A percentile compares a stretch with the other conserved stretches of the same genome.
Conservation (phyloP, 2,797 vertebrate genomes). For the Setipinna tenuifilis region DNA sequence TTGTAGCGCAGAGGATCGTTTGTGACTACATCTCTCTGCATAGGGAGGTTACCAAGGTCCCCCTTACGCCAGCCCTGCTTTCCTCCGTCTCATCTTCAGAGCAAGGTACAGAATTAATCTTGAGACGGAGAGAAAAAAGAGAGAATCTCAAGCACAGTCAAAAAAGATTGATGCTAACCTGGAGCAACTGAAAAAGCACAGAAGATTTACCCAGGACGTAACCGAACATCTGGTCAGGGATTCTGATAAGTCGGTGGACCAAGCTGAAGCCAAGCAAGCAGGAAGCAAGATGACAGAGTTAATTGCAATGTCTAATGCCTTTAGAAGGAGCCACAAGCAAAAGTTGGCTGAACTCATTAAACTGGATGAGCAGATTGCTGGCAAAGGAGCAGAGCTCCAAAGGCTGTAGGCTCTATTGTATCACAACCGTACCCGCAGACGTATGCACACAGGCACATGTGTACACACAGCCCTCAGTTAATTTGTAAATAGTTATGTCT, state of each 20-base stretch:
- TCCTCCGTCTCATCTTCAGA: neutral
- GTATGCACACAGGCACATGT: no score
- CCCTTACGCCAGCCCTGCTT: neutral
- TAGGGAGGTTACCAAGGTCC: constrained; percentile 24
- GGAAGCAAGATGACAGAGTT: neutral
- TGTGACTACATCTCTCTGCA: constrained; percentile 27
- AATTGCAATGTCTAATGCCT: neutral
- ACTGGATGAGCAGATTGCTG: neutral
- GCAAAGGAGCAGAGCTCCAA: neutral
- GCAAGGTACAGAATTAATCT: neutral
- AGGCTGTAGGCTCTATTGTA: no score
- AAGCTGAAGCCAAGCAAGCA: neutral
- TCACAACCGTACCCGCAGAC: no score
- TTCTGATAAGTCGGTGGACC: neutral
- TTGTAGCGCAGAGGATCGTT: constrained; percentile 18
- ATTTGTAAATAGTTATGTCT: neutral
- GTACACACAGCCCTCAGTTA: neutral
- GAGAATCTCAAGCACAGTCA: constrained; percentile 18
- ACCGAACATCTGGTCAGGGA: neutral
- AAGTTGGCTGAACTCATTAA: neutral
- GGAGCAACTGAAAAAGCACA: constrained; percentile 29
- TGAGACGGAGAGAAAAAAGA: constrained; percentile 19
- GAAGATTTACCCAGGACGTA: neutral
- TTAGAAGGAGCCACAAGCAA: neutral
- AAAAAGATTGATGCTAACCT: constrained; percentile 3